Evolutionary conservation across 2,113 vertebrate genomes (phyloP).

Genomic region (Sclerurus mexicanus): DNA sequence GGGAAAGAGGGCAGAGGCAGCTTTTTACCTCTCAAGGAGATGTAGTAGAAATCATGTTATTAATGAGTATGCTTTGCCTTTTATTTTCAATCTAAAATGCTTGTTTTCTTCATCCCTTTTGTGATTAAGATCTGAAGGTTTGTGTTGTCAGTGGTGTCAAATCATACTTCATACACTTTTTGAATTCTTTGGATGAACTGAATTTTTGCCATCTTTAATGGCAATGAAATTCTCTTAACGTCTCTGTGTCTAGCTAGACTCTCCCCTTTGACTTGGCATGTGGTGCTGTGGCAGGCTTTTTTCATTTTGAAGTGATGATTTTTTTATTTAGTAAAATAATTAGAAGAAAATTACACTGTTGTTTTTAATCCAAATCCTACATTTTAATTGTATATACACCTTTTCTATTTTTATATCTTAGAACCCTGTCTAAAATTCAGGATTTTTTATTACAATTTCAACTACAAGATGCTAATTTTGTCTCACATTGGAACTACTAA

Average conservation of each 20-base stretch:
- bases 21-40: conserved; percentile 11
- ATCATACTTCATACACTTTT: neutral
- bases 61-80: conserved; percentile 54
- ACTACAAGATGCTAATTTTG: conserved; percentile 42
- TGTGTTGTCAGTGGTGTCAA: neutral
- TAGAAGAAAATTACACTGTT: neutral
- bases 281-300: neutral
- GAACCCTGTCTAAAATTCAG: neutral
- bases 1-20: neutral
- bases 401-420: conserved; percentile 8
- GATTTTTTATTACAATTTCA: neutral
- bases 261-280: neutral
- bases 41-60: conserved; percentile 55
- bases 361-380: neutral
- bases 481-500: conserved; percentile 10
- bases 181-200: neutral
- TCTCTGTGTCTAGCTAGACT: neutral
- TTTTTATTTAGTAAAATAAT: conserved; percentile 19
- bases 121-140: conserved; percentile 4
- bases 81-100: conserved; percentile 40
- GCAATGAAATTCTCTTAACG: neutral
- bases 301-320: neutral
- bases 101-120: conserved; percentile 56
- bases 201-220: conserved; percentile 1
- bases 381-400: neutral